These are phyloP conservation scores for Napeogenes inachia DNA, from an alignment of 2,888 invertebrate species.

Conservation along the genomic window DNA sequence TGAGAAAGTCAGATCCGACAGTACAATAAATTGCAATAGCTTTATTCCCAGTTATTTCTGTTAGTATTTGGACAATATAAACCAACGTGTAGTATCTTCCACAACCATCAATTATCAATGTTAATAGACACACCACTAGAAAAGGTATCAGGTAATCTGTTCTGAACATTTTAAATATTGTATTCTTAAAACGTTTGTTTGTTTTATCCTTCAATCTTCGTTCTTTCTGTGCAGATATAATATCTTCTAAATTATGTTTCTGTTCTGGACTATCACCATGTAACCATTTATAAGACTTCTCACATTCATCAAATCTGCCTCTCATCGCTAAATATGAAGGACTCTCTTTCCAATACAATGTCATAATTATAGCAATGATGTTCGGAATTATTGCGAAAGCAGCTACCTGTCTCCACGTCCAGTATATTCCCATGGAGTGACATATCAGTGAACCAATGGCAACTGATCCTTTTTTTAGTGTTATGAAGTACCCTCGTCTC, in stretches of 20 bases:
- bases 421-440: conserved; percentile 38
- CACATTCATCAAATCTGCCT: conserved; percentile 42
- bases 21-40: conserved; percentile 41
- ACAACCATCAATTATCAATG: conserved; percentile 39
- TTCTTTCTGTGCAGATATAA: conserved; percentile 31
- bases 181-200: conserved; percentile 13
- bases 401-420: conserved; percentile 44
- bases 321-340: conserved; percentile 44
- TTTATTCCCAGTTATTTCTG: conserved; percentile 36
- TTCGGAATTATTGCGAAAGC: conserved; percentile 29
- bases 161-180: conserved; percentile 29
- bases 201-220: conserved; percentile 16
- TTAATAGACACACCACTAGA: conserved; percentile 35
- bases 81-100: conserved; percentile 43
- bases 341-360: conserved; percentile 47
- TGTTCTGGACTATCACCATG: conserved; percentile 36
- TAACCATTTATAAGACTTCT: conserved; percentile 40
- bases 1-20: conserved; percentile 38
- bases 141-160: conserved; percentile 43
- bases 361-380: conserved; percentile 31
- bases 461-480: conserved; percentile 36
- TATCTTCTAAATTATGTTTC: conserved; percentile 36
- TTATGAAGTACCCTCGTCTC: conserved; percentile 44
- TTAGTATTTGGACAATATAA: conserved; percentile 43
- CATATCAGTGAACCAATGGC: conserved; percentile 40